Conservation (phyloP, 2,797 vertebrate species). For the Myripristis murdjan region DNA sequence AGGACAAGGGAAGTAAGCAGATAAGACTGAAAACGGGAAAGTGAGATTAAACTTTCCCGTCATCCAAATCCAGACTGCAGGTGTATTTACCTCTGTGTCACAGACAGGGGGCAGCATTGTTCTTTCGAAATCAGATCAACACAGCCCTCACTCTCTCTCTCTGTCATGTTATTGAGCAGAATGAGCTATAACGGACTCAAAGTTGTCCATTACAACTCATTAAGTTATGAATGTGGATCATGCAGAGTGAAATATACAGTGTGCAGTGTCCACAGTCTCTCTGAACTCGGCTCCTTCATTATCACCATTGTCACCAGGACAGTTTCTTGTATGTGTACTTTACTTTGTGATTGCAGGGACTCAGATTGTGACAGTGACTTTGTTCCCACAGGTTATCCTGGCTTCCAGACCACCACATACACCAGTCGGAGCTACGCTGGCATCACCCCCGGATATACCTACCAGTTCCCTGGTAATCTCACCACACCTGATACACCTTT, state of each 20-base stretch:
- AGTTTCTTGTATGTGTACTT: background rate
- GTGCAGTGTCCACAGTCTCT: too few species aligned
- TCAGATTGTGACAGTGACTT: slow-evolving; percentile 1
- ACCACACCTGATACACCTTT: slow-evolving; percentile 11
- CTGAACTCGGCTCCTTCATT: too few species aligned
- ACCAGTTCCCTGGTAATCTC: slow-evolving; percentile 97
- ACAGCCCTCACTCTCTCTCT: slow-evolving; percentile 4
- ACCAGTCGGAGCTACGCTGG: slow-evolving; percentile 98
- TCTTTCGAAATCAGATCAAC: background rate
- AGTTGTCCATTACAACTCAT: too few species aligned
- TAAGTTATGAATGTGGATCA: too few species aligned
- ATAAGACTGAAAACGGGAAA: slow-evolving; percentile 10
- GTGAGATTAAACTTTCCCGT: slow-evolving; percentile 10
- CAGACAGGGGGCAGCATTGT: slow-evolving; percentile 36
- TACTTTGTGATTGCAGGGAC: background rate
- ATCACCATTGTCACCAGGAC: too few species aligned
- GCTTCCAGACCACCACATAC: slow-evolving; percentile 98
- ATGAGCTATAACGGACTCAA: background rate
- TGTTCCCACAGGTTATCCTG: slow-evolving; percentile 92
- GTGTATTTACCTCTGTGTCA: slow-evolving; percentile 62
- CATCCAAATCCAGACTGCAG: slow-evolving; percentile 49
- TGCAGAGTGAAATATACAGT: too few species aligned
- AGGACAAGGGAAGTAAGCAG: slow-evolving; percentile 38
- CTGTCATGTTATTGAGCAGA: background rate
- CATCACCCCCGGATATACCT: slow-evolving; percentile 97